These are phyloP conservation scores for Choristoneura rosaceana DNA, from an alignment of 2,888 invertebrate species.

Conservation along the genomic window DNA sequence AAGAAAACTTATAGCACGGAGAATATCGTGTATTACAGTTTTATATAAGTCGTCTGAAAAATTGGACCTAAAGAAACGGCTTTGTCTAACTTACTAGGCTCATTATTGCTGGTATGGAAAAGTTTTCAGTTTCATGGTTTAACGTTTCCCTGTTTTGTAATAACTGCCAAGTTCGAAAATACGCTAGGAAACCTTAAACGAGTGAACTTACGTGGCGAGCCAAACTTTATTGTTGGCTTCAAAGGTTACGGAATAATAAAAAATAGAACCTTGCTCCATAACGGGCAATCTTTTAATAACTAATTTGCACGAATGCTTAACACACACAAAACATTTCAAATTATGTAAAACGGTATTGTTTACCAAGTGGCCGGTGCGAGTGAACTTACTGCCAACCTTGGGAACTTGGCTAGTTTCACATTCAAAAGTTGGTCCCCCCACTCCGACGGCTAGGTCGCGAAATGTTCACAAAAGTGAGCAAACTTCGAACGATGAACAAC, in stretches of 20 bases:
- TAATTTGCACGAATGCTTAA: slow-evolving; percentile 49
- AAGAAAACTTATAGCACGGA: no score
- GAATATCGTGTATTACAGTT: no score
- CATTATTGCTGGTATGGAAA: not conserved
- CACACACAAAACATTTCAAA: slow-evolving; percentile 56
- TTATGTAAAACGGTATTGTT: slow-evolving; percentile 65
- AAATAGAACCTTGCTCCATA: not conserved
- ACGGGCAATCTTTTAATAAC: slow-evolving; percentile 40
- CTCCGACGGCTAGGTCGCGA: slow-evolving; percentile 55
- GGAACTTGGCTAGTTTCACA: slow-evolving; percentile 67
- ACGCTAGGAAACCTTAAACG: slow-evolving; percentile 21
- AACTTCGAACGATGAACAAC: slow-evolving; percentile 70
- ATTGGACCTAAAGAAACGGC: not conserved
- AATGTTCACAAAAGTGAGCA: slow-evolving; percentile 67
- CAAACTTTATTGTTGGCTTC: slow-evolving; percentile 13
- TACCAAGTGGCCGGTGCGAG: slow-evolving; percentile 52
- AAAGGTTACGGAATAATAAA: not conserved
- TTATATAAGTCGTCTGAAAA: no score
- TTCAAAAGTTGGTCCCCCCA: slow-evolving; percentile 65
- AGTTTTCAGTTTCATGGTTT: slow-evolving; percentile 5
- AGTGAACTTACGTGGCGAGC: slow-evolving; percentile 20
- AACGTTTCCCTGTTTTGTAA: not conserved
- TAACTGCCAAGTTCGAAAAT: slow-evolving; percentile 3
- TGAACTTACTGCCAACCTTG: slow-evolving; percentile 65
- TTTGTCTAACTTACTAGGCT: not conserved